Conservation (phyloP, 2,113 vertebrate genomes). For the Eretmochelys imbricata region DNA sequence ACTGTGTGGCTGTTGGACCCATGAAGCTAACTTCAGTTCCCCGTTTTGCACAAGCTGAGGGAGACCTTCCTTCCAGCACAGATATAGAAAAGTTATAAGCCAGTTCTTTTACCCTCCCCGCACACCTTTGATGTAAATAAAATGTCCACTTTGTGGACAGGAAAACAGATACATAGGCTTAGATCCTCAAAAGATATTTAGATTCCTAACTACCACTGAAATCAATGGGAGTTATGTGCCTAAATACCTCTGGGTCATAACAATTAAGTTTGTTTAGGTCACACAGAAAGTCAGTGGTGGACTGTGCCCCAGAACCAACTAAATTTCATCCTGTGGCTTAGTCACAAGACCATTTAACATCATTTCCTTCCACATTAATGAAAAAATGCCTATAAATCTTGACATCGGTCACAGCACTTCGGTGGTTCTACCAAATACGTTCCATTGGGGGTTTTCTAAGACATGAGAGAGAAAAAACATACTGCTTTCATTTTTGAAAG, state of each 20-base stretch:
- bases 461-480: not conserved
- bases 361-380: not conserved
- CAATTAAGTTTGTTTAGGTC: not conserved
- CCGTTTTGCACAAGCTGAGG: not conserved
- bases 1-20: too few relatives aligned
- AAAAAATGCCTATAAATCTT: not conserved
- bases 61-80: not conserved
- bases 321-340: not conserved
- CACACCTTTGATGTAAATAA: not conserved
- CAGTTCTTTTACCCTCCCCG: not conserved
- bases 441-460: not conserved
- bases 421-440: not conserved
- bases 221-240: too few relatives aligned
- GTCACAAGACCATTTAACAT: not conserved
- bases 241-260: too few relatives aligned
- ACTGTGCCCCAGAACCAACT: not conserved
- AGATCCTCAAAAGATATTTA: too few relatives aligned
- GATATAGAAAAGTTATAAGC: not conserved
- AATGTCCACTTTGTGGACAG: not conserved
- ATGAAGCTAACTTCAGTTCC: too few relatives aligned
- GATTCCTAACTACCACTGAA: too few relatives aligned
- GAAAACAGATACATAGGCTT: not conserved
- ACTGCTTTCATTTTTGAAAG: not conserved
- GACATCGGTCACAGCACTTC: not conserved
- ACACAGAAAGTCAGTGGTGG: not conserved